phyloP scores from a whole-genome alignment of 2,888 invertebrate species.

The Dicyrtomina minuta region DNA sequence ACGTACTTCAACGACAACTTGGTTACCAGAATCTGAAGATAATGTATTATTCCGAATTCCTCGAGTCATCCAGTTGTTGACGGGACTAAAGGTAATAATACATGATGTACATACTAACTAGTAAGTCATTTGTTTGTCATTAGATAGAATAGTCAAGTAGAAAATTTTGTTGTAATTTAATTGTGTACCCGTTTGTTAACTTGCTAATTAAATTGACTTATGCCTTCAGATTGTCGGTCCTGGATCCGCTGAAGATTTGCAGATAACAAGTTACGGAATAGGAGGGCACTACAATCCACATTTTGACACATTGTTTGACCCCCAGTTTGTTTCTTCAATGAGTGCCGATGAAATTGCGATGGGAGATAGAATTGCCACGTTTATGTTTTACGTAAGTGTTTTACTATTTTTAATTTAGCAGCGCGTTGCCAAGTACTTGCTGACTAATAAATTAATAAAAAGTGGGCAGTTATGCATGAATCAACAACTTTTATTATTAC shows the following conservation, averaged over 20 bases:
- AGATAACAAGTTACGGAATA: constrained; percentile 59
- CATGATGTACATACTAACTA: background rate
- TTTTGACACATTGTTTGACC: constrained; percentile 53
- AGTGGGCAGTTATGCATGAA: too few species aligned
- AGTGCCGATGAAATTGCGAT: constrained; percentile 13
- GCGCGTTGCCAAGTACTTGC: background rate
- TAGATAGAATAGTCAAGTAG: background rate
- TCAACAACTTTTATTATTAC: background rate
- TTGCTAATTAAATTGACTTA: background rate
- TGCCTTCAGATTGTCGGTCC: constrained; percentile 9
- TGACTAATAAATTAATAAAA: background rate
- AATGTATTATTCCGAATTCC: constrained; percentile 52
- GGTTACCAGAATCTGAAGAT: constrained; percentile 54
- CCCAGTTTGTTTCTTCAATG: constrained; percentile 23
- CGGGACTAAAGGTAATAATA: constrained; percentile 54
- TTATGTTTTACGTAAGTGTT: constrained; percentile 50
- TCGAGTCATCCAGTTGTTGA: constrained; percentile 53
- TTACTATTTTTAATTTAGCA: background rate
- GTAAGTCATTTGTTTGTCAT: background rate
- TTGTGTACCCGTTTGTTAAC: too few species aligned
- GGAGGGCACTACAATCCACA: constrained; percentile 60
- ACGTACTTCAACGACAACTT: constrained; percentile 56
- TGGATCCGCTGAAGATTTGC: constrained; percentile 54
- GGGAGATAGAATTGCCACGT: constrained; percentile 49
- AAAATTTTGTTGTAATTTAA: background rate